phyloP scores from a whole-genome alignment of 2,113 vertebrate species.

The Tachuris rubrigastra region DNA sequence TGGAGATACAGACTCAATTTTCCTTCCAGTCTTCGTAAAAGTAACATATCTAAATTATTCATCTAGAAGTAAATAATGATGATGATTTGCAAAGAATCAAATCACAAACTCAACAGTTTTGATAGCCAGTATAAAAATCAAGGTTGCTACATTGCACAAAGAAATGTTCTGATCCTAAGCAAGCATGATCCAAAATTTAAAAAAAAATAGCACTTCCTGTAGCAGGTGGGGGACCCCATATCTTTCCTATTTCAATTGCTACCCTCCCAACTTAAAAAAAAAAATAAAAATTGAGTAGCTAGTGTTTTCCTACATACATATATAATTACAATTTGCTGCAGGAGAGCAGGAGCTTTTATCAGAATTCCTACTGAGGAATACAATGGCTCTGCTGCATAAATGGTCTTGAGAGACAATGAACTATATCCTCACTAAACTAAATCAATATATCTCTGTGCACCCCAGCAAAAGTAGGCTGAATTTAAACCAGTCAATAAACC shows the following conservation, averaged over 20 bases:
- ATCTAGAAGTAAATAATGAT: constrained; percentile 46
- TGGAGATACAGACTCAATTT: constrained; percentile 45
- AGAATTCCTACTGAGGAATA: background rate
- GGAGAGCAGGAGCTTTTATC: background rate
- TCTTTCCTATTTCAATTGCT: background rate
- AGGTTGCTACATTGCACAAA: constrained; percentile 23
- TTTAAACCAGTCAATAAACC: background rate
- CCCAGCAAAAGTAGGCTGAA: background rate
- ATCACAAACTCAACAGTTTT: constrained; percentile 45
- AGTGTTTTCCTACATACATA: background rate
- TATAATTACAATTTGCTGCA: background rate
- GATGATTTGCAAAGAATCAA: constrained; percentile 31
- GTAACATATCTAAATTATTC: constrained; percentile 58
- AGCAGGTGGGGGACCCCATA: background rate
- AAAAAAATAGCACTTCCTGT: background rate
- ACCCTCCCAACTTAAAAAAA: background rate
- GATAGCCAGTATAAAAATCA: constrained; percentile 13
- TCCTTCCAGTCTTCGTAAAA: constrained; percentile 22
- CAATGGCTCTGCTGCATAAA: background rate
- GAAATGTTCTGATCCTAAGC: background rate
- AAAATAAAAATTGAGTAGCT: background rate
- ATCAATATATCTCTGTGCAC: background rate
- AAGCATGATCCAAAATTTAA: background rate
- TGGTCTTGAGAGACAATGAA: background rate
- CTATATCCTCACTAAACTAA: background rate